A percentile compares a stretch with the other conserved stretches of the same genome.
Evolutionary conservation across 2,113 vertebrate genomes (phyloP).

Genomic region (Empidonax alnorum): DNA sequence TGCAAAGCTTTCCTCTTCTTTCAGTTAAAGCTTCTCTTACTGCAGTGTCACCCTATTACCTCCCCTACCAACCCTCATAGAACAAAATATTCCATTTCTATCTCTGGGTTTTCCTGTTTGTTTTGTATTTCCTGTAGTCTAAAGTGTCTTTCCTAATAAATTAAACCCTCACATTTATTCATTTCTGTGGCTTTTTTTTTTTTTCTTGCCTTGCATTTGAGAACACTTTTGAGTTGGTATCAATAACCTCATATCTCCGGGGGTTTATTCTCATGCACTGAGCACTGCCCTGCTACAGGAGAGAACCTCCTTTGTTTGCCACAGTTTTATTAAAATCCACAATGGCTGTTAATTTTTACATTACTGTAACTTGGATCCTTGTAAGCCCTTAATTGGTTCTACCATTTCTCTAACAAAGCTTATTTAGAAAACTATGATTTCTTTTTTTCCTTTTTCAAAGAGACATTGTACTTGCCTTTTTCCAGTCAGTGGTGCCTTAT

Average conservation of each 20-base stretch:
- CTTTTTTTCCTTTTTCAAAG: not conserved
- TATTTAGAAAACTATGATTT: not conserved
- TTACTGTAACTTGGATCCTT: not conserved
- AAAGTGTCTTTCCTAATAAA: not conserved
- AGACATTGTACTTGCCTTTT: not conserved
- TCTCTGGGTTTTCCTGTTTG: not conserved
- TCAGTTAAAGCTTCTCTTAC: not conserved
- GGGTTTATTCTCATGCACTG: not conserved
- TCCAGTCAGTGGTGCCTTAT: not conserved
- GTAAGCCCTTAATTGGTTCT: not conserved
- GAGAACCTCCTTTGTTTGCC: not conserved
- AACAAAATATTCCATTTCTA: not conserved
- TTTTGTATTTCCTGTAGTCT: not conserved
- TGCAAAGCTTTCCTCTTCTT: not conserved
- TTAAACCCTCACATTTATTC: not conserved
- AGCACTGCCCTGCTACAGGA: not conserved
- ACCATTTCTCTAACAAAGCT: not conserved
- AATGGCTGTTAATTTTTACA: not conserved
- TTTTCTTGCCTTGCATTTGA: not conserved
- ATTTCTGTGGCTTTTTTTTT: not conserved
- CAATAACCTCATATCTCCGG: fast-evolving
- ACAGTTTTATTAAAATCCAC: not conserved
- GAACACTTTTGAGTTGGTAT: fast-evolving
- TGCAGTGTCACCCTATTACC: not conserved
- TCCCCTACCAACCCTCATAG: not conserved